Evolutionary conservation across 2,888 invertebrate genomes (phyloP).

Genomic region (Drosophila pullipes): DNA sequence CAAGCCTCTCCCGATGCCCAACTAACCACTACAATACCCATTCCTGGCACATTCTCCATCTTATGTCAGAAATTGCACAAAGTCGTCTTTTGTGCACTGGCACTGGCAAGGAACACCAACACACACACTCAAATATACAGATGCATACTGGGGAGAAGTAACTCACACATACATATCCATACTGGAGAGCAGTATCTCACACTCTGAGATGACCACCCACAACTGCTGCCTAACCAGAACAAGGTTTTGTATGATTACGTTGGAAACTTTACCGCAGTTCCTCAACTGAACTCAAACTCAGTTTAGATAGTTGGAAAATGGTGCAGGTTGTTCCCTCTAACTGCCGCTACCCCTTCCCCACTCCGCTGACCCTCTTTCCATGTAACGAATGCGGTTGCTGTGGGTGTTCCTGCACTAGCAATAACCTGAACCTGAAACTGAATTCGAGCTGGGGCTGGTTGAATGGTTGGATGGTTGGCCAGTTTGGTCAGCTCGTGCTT

Average conservation of each 20-base stretch:
- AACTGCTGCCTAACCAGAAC: constrained; percentile 54
- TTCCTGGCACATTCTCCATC: constrained; percentile 67
- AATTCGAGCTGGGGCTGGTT: constrained; percentile 31
- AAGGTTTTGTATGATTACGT: constrained; percentile 78
- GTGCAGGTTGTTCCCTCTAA: constrained; percentile 40
- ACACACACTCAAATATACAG: constrained; percentile 12
- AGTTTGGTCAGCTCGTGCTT: constrained; percentile 31
- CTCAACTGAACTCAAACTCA: constrained; percentile 75
- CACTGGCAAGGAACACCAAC: constrained; percentile 43
- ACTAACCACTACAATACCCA: constrained; percentile 48
- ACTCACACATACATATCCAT: constrained; percentile 9
- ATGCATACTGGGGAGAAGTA: constrained; percentile 12
- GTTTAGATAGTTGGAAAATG: constrained; percentile 80
- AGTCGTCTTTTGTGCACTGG: constrained; percentile 75
- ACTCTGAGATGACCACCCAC: constrained; percentile 31
- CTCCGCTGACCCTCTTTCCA: constrained; percentile 12
- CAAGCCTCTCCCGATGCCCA: not conserved
- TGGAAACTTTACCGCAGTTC: constrained; percentile 79
- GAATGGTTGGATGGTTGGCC: constrained; percentile 2
- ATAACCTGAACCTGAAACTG: constrained; percentile 37
- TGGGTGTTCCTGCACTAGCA: constrained; percentile 69
- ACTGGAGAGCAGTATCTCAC: constrained; percentile 14
- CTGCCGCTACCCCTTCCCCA: constrained; percentile 1
- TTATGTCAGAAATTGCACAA: constrained; percentile 76
- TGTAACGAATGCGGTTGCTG: constrained; percentile 68